Percentiles rank a stretch among this genome's conserved stretches.
Evolutionary conservation across 2,113 vertebrate species (phyloP).

Genomic region (Equus przewalskii): DNA sequence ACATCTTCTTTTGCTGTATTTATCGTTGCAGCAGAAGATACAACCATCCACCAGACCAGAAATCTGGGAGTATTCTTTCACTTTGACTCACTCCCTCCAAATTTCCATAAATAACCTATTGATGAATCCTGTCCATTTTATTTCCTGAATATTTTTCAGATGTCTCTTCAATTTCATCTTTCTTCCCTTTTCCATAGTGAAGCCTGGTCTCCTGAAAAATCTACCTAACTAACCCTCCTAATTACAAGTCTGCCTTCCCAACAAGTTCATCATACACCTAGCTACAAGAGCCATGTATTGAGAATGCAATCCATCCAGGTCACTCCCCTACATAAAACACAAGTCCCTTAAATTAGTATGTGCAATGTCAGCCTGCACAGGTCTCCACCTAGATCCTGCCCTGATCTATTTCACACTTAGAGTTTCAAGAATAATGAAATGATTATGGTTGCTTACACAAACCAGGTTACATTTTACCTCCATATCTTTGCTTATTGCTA

Average conservation of each 20-base stretch:
- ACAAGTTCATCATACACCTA: neutral
- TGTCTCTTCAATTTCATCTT: neutral
- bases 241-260: neutral
- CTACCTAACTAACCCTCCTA: neutral
- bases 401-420: neutral
- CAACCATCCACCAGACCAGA: neutral
- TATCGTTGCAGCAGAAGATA: neutral
- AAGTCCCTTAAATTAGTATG: neutral
- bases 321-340: neutral
- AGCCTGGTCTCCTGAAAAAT: neutral
- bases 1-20: neutral
- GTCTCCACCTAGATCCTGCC: neutral
- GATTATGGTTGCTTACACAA: neutral
- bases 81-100: neutral
- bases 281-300: neutral
- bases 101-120: constrained; percentile 21
- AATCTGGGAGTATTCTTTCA: neutral
- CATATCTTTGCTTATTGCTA: neutral
- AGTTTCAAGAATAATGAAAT: neutral
- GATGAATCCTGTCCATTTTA: neutral
- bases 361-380: neutral
- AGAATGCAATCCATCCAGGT: neutral
- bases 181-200: neutral
- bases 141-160: constrained; percentile 35
- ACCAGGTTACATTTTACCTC: neutral